Evolutionary conservation across 2,113 vertebrate species (phyloP).

Genomic region (Erpornis zantholeuca): DNA sequence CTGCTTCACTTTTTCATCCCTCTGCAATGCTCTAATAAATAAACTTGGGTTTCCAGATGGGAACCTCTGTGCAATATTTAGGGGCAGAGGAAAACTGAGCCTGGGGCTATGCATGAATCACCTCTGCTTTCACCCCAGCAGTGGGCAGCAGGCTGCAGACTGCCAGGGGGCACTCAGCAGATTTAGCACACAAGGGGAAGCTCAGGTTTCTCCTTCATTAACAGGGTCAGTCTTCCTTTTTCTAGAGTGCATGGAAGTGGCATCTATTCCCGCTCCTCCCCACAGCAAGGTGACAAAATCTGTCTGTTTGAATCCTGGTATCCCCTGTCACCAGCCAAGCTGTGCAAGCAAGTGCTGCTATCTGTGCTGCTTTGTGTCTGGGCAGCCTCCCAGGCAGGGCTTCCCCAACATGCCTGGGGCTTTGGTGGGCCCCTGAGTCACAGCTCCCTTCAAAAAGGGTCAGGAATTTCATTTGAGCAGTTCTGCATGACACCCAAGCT

Average conservation of each 20-base stretch:
- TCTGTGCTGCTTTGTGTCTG: rapidly evolving
- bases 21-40: not conserved
- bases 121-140: rapidly evolving
- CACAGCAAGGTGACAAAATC: not conserved
- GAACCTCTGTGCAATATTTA: not conserved
- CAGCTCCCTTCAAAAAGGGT: not conserved
- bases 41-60: not conserved
- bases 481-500: not conserved
- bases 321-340: rapidly evolving
- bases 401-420: not conserved
- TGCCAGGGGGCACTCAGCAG: not conserved
- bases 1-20: not conserved
- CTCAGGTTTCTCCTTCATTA: not conserved
- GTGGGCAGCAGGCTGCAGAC: not conserved
- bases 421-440: not conserved
- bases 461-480: not conserved
- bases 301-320: not conserved
- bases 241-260: not conserved
- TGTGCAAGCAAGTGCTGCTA: rapidly evolving
- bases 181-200: not conserved
- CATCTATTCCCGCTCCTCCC: not conserved
- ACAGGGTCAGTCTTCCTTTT: not conserved
- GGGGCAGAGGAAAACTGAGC: not conserved
- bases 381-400: not conserved
- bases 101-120: too few relatives aligned